Conservation (phyloP, 2,113 vertebrate species). For the Alces alces region DNA sequence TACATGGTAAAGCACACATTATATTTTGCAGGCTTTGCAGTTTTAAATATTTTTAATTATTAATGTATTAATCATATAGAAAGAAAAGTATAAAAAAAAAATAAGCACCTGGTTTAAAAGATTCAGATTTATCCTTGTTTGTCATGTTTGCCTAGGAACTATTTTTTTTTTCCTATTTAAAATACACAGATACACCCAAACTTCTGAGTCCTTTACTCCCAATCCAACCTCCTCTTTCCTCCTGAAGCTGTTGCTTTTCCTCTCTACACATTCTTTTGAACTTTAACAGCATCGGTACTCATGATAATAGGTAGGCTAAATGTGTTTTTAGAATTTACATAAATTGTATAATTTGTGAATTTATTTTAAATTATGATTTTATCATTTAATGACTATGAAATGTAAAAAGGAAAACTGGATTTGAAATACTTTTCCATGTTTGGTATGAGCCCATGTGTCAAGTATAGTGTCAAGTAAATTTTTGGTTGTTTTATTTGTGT, state of each 20-base stretch:
- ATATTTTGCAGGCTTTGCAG: neutral
- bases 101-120: neutral
- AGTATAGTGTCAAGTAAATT: neutral
- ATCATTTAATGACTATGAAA: neutral
- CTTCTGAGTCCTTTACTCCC: neutral
- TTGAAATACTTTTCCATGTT: neutral
- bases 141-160: neutral
- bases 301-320: neutral
- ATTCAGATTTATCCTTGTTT: neutral
- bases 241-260: neutral
- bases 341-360: neutral
- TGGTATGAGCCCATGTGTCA: neutral
- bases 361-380: neutral
- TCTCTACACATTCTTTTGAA: neutral
- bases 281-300: neutral
- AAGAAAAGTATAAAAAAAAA: neutral
- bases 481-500: neutral
- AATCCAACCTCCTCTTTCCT: neutral
- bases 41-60: neutral
- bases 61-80: neutral
- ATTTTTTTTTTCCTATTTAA: neutral
- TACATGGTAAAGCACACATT: neutral
- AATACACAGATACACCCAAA: neutral
- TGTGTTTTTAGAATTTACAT: neutral
- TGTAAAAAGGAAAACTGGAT: neutral